Conservation (phyloP, 92 coral and sea anemone species). For the Paragorgia papillata region DNA sequence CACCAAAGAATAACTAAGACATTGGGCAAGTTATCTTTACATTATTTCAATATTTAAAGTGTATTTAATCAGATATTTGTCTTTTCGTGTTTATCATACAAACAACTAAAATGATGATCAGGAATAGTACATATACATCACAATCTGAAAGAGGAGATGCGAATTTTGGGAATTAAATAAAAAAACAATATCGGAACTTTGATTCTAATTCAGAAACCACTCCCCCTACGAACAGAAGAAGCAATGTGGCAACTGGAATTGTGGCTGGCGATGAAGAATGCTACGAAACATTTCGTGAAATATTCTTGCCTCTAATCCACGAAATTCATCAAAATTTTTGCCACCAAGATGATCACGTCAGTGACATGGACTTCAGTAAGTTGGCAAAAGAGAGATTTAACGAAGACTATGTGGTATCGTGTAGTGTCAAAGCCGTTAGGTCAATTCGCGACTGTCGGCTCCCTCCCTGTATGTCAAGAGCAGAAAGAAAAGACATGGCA, state of each 20-base stretch:
- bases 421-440: not conserved
- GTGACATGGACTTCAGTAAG: not conserved
- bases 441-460: not conserved
- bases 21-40: too few relatives aligned
- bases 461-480: too few relatives aligned
- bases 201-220: not conserved
- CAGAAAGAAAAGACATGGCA: too few relatives aligned
- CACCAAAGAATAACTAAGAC: too few relatives aligned
- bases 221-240: not conserved
- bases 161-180: too few relatives aligned
- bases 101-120: too few relatives aligned
- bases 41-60: too few relatives aligned
- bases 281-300: not conserved
- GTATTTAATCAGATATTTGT: too few relatives aligned
- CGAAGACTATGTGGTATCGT: not conserved
- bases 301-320: not conserved
- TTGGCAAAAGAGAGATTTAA: not conserved
- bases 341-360: not conserved
- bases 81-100: too few relatives aligned
- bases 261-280: constrained; percentile 16
- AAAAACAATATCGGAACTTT: too few relatives aligned
- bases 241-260: not conserved
- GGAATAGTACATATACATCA: too few relatives aligned
- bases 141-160: too few relatives aligned
- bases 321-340: not conserved